Base-by-base conservation (phyloP, 2,797 vertebrate species). In the Rhinichthys osculus region DNA sequence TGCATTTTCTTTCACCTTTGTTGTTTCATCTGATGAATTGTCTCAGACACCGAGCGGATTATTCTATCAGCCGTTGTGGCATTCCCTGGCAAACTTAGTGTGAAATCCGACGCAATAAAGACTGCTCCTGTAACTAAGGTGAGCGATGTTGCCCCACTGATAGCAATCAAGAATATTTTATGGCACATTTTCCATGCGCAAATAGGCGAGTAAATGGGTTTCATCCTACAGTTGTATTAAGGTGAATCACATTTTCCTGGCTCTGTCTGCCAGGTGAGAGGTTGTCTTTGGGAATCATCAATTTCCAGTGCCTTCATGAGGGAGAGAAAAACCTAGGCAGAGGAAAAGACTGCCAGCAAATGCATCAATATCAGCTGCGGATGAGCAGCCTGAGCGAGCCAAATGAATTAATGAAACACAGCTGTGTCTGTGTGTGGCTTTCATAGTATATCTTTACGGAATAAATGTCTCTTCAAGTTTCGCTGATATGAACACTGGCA, bases 81-180 rank as follows among this genome's bases (percentile, higher is more conserved):
- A 88, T 89, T 88, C 83, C 87, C 80, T 84, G 73, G 70, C 85
- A 82, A 93, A 91, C 80, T 54, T 91, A 83, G 87, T 89, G 86
- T 88, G 88, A 88, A 89, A 94, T 86, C 87, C 89, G 71, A 90
- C 92, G 91, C 92, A 94, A 79, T 92, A 92, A 90, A 93, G 88
- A 90, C 89, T 42, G 84, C 89, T 82, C 83, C 87, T 74, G 89
- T 94, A 93, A 94, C 91, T 92, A 89, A 90, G 88, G 85, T 30
- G 85, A 86, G 86, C 87, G 59, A 89, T 90, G 82, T 91, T 91
- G 86, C 66, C 87, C 88, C 86, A 87, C 81, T 90, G 89, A 89
- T 89, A 91, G 90, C 89, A 74, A 91, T 91, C 88, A 89, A 93
- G 90, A 92, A 94, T 95, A 93, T 93, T 94, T 93, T 89, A 94